Percentiles rank a stretch among this genome's conserved stretches.
These are phyloP conservation scores for Phania funesta DNA, from an alignment of 2,888 invertebrate genomes.

Conservation along the genomic window DNA sequence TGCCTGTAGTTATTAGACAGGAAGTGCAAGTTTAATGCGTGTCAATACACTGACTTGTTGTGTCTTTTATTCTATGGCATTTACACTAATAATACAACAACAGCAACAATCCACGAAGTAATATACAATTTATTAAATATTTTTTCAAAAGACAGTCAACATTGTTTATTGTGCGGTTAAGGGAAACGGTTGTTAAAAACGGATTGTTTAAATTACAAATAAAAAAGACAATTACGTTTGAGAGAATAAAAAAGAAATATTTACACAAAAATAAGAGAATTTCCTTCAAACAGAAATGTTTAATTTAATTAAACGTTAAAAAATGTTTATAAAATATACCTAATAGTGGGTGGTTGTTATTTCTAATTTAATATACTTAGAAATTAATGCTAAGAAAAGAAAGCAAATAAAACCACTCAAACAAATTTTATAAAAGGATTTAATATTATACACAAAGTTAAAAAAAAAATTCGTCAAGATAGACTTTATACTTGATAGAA, in stretches of 20 bases:
- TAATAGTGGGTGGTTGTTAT: no score
- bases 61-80: slow-evolving; percentile 32
- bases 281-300: no score
- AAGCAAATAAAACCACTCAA: no score
- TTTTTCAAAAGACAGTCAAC: slow-evolving; percentile 24
- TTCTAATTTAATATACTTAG: no score
- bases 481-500: no score
- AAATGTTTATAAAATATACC: no score
- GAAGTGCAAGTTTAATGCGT: slow-evolving; percentile 69
- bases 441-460: no score
- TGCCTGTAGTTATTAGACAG: slow-evolving; percentile 43
- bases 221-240: background rate
- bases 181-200: slow-evolving; percentile 54
- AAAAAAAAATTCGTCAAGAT: no score
- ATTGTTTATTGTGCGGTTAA: slow-evolving; percentile 64
- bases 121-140: slow-evolving; percentile 43
- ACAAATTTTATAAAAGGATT: no score
- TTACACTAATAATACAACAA: slow-evolving; percentile 33
- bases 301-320: no score
- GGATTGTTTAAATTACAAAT: background rate
- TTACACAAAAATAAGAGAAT: slow-evolving; percentile 14
- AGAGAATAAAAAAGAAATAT: background rate
- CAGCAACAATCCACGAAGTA: background rate
- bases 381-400: no score
- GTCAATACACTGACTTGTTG: slow-evolving; percentile 39